A percentile compares a stretch with the other conserved stretches of the same genome.
phyloP scores from a whole-genome alignment of 2,888 invertebrate genomes.

The Podotricha telesiphe region DNA sequence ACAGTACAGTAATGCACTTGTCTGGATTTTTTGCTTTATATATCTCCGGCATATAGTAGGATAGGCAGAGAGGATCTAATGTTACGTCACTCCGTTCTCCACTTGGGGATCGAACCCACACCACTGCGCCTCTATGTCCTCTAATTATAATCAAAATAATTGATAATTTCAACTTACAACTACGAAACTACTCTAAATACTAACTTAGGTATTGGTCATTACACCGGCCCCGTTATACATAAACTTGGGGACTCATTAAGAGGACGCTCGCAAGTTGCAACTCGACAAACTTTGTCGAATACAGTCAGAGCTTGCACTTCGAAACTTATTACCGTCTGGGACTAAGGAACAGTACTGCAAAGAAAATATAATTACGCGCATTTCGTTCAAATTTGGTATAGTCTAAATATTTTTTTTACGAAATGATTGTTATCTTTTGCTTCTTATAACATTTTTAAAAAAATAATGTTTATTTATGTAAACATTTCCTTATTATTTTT shows the following conservation, averaged over 20 bases:
- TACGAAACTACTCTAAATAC: background rate
- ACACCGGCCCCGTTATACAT: constrained; percentile 11
- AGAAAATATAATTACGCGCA: constrained; percentile 13
- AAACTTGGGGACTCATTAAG: constrained; percentile 24
- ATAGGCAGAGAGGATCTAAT: too few relatives aligned
- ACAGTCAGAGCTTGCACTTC: constrained; percentile 16
- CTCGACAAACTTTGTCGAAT: constrained; percentile 17
- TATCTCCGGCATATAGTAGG: background rate
- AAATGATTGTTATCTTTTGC: background rate
- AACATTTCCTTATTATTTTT: too few relatives aligned
- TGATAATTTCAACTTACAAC: background rate
- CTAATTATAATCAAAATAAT: background rate
- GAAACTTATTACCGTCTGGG: constrained; percentile 24
- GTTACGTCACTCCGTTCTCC: too few relatives aligned
- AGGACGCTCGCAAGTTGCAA: background rate
- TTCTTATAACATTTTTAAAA: background rate
- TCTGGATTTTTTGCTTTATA: background rate
- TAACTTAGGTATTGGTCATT: constrained; percentile 13
- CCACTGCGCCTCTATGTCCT: too few relatives aligned
- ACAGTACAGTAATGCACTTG: background rate
- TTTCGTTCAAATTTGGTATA: background rate
- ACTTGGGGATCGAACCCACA: too few relatives aligned
- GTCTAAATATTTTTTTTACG: background rate
- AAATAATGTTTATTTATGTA: too few relatives aligned
- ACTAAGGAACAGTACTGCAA: background rate